Base-by-base conservation (phyloP, 2,888 invertebrate genomes). In the Polyploca ridens region DNA sequence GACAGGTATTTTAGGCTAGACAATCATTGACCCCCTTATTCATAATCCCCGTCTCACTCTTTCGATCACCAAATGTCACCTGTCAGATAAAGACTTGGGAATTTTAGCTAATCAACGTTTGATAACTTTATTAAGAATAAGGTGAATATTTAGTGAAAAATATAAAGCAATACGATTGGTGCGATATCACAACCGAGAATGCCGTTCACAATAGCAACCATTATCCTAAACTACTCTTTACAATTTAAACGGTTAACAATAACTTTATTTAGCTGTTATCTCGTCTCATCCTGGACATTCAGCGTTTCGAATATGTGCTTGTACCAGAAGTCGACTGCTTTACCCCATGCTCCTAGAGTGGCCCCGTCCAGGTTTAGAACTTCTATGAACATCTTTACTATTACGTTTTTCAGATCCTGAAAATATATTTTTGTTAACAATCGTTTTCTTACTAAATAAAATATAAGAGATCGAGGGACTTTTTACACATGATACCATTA, bases 311-410 rank as follows among this genome's bases (percentile, higher is more conserved):
- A 94, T 76, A 94, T 86, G 77, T 93, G 83, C 64, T 89, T 90
- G 83, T 92, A 94, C 89, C 90, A 93, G 82, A 94, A 94, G 44
- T 90, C 90, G 4, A 94, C 88, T 0, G 91, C 83, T 72, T 90
- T 92, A 61, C 87, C 88, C 94, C 94, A 94, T 6, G 93, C 89
- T 7, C 82, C 83, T 7, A 94, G 84, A 0, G 92, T 92, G 0
- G 76, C 69, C 3, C 79, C 82, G 66, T 93, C 91, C 33, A 92
- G 77, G 1, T 91, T 82, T 1, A 94, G 75, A 0, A 91, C 90
- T 66, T 94, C 92, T 33, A 91, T 89, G 74, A 93, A 93, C 90
- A 94, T 88, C 65, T 88, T 88, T 62, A 94, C 91, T 73, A 94
- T 82, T 4, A 91, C 90, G 35, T 86, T 83, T 82, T 94, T 94